phyloP scores from a whole-genome alignment of 2,888 invertebrate genomes.

The Eugnorisma glareosa region DNA sequence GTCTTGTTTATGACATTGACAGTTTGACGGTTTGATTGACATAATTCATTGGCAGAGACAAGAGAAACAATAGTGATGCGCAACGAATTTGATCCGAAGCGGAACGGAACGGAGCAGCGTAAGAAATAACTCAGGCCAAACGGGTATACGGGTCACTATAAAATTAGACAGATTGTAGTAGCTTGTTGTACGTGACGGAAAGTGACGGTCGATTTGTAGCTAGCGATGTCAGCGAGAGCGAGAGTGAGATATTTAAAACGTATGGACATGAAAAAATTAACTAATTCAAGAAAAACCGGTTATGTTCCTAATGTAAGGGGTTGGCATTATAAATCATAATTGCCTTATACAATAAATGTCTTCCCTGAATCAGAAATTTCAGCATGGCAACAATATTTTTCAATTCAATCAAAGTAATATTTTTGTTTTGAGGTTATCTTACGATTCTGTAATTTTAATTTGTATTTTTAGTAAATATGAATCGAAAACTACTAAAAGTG shows the following conservation, averaged over 20 bases:
- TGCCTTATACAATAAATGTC: background rate
- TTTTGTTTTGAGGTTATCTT: slow-evolving; percentile 31
- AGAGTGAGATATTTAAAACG: too few relatives aligned
- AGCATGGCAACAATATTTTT: slow-evolving; percentile 22
- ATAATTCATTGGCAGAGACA: background rate
- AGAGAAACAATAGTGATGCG: background rate
- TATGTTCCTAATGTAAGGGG: background rate
- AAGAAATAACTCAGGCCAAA: background rate
- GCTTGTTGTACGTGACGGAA: too few relatives aligned
- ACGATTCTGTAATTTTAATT: background rate
- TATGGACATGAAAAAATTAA: too few relatives aligned
- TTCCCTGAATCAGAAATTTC: background rate
- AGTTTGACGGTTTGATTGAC: too few relatives aligned
- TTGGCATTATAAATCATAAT: background rate
- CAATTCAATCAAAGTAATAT: slow-evolving; percentile 34
- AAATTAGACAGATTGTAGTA: too few relatives aligned
- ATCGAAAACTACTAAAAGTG: slow-evolving; percentile 69
- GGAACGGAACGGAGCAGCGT: background rate
- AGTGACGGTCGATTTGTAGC: too few relatives aligned
- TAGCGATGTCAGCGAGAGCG: too few relatives aligned
- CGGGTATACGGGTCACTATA: background rate
- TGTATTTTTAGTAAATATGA: slow-evolving; percentile 50
- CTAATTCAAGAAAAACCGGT: background rate
- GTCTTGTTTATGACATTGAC: slow-evolving; percentile 41
- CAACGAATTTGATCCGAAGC: background rate